Evolutionary conservation across 2,888 invertebrate genomes (phyloP).

Genomic region (Heliconius cydno): DNA sequence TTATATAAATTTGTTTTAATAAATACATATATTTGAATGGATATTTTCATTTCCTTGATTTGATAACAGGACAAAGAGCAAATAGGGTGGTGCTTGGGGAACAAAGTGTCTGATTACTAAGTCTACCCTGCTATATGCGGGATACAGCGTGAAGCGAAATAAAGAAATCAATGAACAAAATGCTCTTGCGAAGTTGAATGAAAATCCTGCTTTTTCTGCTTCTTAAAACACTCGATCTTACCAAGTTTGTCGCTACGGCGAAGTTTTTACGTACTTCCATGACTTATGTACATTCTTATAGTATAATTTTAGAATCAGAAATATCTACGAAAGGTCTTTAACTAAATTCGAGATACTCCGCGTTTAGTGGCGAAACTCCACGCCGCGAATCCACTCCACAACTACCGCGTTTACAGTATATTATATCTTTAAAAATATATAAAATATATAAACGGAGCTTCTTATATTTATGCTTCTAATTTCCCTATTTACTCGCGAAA

Average conservation of each 20-base stretch:
- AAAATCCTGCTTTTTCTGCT: background rate
- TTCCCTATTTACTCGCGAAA: conserved; percentile 36
- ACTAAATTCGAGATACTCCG: no score
- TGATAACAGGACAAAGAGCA: no score
- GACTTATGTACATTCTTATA: conserved; percentile 15
- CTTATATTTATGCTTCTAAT: conserved; percentile 29
- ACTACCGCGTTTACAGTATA: background rate
- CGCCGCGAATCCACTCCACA: no score
- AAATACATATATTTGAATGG: no score
- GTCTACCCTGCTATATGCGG: background rate
- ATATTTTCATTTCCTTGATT: no score
- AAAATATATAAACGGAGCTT: conserved; percentile 10
- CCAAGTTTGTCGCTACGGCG: conserved; percentile 3
- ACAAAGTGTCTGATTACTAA: background rate
- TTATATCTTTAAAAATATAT: background rate
- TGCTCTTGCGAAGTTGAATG: background rate
- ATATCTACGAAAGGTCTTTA: background rate
- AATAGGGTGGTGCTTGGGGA: background rate
- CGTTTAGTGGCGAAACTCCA: no score
- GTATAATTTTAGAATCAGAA: background rate
- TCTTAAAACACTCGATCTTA: conserved; percentile 24
- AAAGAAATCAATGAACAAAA: background rate
- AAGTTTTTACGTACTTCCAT: conserved; percentile 7
- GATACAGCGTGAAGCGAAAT: background rate
- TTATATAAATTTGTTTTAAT: no score